Percentiles rank a stretch among this genome's conserved stretches.
These are phyloP conservation scores for Chloropsis cyanopogon DNA, from an alignment of 2,113 vertebrate species.

Conservation along the genomic window DNA sequence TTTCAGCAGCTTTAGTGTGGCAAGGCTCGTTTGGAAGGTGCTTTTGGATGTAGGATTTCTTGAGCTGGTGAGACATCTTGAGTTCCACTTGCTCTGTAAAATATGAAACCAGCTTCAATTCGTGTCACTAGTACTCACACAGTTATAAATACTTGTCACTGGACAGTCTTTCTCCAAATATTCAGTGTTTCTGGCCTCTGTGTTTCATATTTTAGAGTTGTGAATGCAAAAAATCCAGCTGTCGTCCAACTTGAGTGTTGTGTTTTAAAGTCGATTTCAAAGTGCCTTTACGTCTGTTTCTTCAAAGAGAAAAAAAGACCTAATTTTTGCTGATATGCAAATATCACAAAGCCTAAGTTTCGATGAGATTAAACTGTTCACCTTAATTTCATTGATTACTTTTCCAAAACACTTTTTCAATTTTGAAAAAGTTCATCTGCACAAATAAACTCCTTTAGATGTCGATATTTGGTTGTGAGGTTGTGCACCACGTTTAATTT, in stretches of 20 bases:
- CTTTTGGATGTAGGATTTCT: not conserved
- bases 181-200: not conserved
- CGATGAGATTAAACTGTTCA: not conserved
- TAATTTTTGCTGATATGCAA: not conserved
- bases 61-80: not conserved
- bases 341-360: not conserved
- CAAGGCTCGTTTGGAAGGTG: fast-evolving
- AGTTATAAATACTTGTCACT: not conserved
- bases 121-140: not conserved
- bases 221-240: not conserved
- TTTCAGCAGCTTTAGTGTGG: not conserved
- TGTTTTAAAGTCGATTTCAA: not conserved
- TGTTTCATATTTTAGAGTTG: not conserved
- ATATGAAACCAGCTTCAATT: not conserved
- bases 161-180: not conserved
- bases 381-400: not conserved
- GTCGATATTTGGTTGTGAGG: not conserved
- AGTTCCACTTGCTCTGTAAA: not conserved
- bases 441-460: not conserved
- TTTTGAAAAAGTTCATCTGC: not conserved
- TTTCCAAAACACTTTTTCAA: not conserved
- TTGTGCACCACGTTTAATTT: not conserved
- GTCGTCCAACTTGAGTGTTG: not conserved
- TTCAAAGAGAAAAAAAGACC: not conserved
- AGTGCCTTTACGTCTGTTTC: not conserved